Percentiles rank a stretch among this genome's conserved stretches.
Evolutionary conservation across 1,140 invertebrate species (phyloP).

Genomic region (Zaprionus africanus): DNA sequence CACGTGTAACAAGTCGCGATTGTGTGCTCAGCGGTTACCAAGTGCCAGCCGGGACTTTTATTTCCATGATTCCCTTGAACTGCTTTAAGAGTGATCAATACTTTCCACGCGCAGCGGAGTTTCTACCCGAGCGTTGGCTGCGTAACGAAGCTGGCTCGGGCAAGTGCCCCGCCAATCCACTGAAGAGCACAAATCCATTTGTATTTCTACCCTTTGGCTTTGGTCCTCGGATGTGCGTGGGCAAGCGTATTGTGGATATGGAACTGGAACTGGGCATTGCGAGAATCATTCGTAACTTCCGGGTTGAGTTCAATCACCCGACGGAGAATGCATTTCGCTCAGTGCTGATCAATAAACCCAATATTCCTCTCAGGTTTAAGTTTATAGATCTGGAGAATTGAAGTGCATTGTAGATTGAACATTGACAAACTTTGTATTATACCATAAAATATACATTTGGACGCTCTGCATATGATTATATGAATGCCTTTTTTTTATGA

Average conservation of each 20-base stretch:
- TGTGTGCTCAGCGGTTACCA: conserved; percentile 86
- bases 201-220: conserved; percentile 88
- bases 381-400: conserved; percentile 62
- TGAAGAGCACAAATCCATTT: conserved; percentile 86
- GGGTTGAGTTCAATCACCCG: conserved; percentile 85
- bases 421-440: background rate
- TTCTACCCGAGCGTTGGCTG: conserved; percentile 87
- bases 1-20: conserved; percentile 85
- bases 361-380: conserved; percentile 77
- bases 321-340: conserved; percentile 65
- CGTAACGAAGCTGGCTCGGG: conserved; percentile 32
- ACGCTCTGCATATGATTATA: background rate
- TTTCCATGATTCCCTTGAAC: conserved; percentile 85
- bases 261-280: conserved; percentile 88
- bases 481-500: background rate
- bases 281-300: conserved; percentile 86
- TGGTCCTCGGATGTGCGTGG: conserved; percentile 86
- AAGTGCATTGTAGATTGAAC: background rate
- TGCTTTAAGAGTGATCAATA: conserved; percentile 84
- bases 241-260: conserved; percentile 89
- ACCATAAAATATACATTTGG: background rate
- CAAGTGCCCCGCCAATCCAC: conserved; percentile 57
- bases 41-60: conserved; percentile 87
- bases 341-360: conserved; percentile 61
- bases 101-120: conserved; percentile 85